Evolutionary conservation across 2,113 vertebrate species (phyloP).

Genomic region (Chauna torquata): DNA sequence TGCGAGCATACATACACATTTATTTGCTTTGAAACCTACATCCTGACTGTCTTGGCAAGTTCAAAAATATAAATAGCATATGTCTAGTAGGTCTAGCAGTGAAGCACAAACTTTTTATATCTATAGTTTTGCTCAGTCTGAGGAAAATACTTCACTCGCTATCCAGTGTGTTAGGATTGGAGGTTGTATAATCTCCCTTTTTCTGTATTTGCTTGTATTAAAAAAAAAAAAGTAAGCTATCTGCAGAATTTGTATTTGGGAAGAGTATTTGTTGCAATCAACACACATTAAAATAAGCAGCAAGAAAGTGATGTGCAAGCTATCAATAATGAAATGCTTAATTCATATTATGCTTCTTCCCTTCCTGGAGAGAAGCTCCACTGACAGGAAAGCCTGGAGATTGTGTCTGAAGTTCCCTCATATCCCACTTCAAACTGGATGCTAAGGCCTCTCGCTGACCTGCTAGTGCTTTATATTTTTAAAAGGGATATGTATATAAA

Average conservation of each 20-base stretch:
- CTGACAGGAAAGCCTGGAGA: not conserved
- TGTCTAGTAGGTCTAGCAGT: not conserved
- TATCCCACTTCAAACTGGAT: not conserved
- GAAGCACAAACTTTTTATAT: not conserved
- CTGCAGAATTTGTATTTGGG: not conserved
- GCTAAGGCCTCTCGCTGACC: not conserved
- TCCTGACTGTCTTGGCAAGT: not conserved
- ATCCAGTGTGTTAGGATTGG: slow-evolving; percentile 14
- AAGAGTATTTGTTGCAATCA: not conserved
- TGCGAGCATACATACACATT: not conserved
- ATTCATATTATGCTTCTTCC: not conserved
- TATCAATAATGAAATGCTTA: not conserved
- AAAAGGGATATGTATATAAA: slow-evolving; percentile 30
- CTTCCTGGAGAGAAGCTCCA: not conserved
- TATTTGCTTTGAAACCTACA: slow-evolving; percentile 18
- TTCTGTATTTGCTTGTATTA: not conserved
- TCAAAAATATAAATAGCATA: not conserved
- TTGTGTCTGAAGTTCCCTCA: not conserved
- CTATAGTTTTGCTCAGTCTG: not conserved
- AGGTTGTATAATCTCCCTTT: slow-evolving; percentile 57
- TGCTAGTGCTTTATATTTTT: not conserved
- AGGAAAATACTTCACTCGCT: not conserved
- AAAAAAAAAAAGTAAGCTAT: not conserved
- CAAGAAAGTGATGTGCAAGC: not conserved
- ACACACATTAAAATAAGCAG: not conserved